These are phyloP conservation scores for Latrodectus geometricus DNA, from an alignment of 1,140 invertebrate species.

Conservation along the genomic window DNA sequence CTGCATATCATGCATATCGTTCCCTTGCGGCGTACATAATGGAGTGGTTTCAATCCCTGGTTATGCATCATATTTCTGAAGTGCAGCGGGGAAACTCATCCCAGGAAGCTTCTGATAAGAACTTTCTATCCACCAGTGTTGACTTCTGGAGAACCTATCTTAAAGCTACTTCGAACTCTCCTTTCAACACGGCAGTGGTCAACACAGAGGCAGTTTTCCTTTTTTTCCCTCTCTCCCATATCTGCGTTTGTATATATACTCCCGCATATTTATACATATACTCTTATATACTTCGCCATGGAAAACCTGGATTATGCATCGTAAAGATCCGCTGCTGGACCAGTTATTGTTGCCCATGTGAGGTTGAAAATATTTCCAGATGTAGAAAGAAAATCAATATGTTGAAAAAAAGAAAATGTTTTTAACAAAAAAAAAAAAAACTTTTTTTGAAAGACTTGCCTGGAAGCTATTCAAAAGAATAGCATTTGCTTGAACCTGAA, in stretches of 20 bases:
- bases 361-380: too few relatives aligned
- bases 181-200: slow-evolving; percentile 7
- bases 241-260: slow-evolving; percentile 26
- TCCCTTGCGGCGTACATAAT: slow-evolving; percentile 54
- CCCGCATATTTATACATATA: background rate
- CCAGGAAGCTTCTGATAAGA: slow-evolving; percentile 41
- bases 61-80: slow-evolving; percentile 54
- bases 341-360: too few relatives aligned
- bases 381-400: too few relatives aligned
- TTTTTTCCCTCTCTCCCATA: slow-evolving; percentile 9
- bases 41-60: slow-evolving; percentile 29
- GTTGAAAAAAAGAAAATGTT: too few relatives aligned
- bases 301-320: slow-evolving; percentile 38
- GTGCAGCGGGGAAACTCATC: slow-evolving; percentile 1
- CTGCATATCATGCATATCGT: slow-evolving; percentile 22
- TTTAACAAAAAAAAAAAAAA: too few relatives aligned
- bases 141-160: slow-evolving; percentile 34
- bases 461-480: too few relatives aligned
- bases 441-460: too few relatives aligned
- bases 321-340: slow-evolving; percentile 3
- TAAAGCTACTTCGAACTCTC: background rate
- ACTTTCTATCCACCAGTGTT: slow-evolving; percentile 44
- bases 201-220: slow-evolving; percentile 1
- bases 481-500: too few relatives aligned
- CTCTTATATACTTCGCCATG: background rate